Evolutionary conservation across 2,113 vertebrate species (phyloP).

Genomic region (Dicaeum eximium): DNA sequence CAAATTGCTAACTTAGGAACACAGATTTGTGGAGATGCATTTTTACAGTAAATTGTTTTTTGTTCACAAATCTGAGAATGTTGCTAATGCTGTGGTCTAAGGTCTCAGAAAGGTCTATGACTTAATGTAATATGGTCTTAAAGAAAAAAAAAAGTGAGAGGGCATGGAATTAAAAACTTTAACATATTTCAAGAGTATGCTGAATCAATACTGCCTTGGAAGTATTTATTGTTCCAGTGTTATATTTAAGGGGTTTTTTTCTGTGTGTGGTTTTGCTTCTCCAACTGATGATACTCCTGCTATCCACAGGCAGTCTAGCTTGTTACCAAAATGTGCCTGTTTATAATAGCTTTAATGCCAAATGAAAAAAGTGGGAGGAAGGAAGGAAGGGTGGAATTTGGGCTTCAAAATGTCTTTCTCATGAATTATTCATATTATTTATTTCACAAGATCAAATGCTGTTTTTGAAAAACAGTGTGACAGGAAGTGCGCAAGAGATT

Average conservation of each 20-base stretch:
- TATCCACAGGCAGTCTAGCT: neutral
- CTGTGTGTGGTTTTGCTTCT: neutral
- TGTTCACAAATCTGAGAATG: neutral
- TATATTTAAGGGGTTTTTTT: neutral
- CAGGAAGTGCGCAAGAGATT: neutral
- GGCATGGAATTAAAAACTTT: neutral
- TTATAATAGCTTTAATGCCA: neutral
- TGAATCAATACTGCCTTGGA: neutral
- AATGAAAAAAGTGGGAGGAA: neutral
- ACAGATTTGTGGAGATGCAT: neutral
- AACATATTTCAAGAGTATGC: neutral
- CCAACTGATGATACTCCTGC: neutral
- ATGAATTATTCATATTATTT: slow-evolving; percentile 49
- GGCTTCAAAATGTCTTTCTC: neutral
- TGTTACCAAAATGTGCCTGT: neutral
- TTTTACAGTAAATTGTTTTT: neutral
- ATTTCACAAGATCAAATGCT: slow-evolving; percentile 17
- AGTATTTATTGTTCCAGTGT: neutral
- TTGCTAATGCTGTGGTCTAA: neutral
- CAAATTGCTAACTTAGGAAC: neutral
- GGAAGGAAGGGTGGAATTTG: slow-evolving; percentile 14
- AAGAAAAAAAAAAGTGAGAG: neutral
- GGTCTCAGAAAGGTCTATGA: neutral
- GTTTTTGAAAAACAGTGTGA: neutral
- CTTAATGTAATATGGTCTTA: neutral